Conservation (phyloP, 2,888 invertebrate genomes). For the Torymus texanus region DNA sequence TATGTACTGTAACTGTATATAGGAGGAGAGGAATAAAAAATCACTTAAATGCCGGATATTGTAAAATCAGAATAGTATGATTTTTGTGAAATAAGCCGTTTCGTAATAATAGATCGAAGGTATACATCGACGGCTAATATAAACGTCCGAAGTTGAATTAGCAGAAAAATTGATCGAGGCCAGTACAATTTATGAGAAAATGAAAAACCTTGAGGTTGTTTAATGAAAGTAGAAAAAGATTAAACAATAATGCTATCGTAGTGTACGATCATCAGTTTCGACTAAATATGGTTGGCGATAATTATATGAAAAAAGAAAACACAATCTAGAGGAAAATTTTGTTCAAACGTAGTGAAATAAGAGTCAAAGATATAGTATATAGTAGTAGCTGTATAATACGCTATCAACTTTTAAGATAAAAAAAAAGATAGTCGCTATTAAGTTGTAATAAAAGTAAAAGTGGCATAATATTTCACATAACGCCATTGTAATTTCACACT, state of each 20-base stretch:
- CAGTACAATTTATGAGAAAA: neutral
- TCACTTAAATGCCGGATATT: conserved; percentile 29
- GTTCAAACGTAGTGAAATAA: too few species aligned
- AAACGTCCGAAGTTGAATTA: conserved; percentile 2
- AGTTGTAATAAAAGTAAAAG: neutral
- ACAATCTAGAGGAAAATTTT: too few species aligned
- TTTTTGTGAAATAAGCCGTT: neutral
- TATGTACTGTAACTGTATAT: too few species aligned
- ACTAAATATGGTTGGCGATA: too few species aligned
- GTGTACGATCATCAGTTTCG: too few species aligned
- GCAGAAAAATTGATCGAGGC: conserved; percentile 21
- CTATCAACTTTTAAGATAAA: too few species aligned
- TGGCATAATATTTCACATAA: conserved; percentile 11
- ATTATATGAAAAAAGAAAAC: too few species aligned
- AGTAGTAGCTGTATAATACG: too few species aligned
- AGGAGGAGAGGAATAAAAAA: too few species aligned
- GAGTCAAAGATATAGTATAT: too few species aligned
- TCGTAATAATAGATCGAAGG: conserved; percentile 9
- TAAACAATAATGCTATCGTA: too few species aligned
- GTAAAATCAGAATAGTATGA: conserved; percentile 12
- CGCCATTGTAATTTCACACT: conserved; percentile 3
- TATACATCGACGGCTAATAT: conserved; percentile 2
- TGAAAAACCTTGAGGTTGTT: neutral
- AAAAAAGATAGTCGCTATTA: too few species aligned
- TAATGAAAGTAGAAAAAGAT: neutral